phyloP scores from a whole-genome alignment of 2,797 vertebrate genomes.

The Hybognathus amarus region DNA sequence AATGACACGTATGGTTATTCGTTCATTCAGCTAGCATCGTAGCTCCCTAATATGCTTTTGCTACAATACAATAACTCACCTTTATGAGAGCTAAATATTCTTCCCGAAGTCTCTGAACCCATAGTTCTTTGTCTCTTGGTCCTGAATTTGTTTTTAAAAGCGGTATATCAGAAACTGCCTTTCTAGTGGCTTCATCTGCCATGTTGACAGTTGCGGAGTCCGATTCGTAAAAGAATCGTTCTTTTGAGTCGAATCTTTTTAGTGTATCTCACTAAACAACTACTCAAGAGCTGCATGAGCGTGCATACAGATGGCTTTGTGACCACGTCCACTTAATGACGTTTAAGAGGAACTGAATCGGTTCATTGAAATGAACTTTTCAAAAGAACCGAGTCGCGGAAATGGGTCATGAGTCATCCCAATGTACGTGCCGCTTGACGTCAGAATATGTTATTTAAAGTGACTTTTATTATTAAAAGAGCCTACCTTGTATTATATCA shows the following conservation, averaged over 20 bases:
- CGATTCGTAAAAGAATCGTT: not conserved
- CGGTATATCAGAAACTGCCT: slow-evolving; percentile 85
- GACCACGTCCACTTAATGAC: no score
- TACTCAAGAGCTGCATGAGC: no score
- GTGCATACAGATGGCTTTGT: not conserved
- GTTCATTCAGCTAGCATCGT: not conserved
- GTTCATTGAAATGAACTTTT: not conserved
- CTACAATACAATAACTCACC: slow-evolving; percentile 62
- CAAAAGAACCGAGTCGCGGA: not conserved
- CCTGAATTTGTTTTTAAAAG: slow-evolving; percentile 86
- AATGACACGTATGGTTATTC: slow-evolving; percentile 53
- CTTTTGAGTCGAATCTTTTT: not conserved
- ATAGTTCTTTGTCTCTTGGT: slow-evolving; percentile 86
- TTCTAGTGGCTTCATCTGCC: slow-evolving; percentile 88
- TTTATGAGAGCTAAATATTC: slow-evolving; percentile 89
- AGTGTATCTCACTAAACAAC: not conserved
- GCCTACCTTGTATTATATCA: not conserved
- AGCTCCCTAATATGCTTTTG: not conserved
- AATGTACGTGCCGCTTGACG: slow-evolving; percentile 15
- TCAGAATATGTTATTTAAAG: not conserved
- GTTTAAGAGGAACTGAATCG: not conserved
- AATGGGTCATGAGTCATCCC: not conserved
- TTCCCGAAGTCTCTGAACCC: slow-evolving; percentile 90
- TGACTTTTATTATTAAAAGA: not conserved
- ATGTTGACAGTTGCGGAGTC: slow-evolving; percentile 66